Percentiles rank a stretch among this genome's conserved stretches.
phyloP scores from a whole-genome alignment of 2,113 vertebrate genomes.

The Myotis brandtii region DNA sequence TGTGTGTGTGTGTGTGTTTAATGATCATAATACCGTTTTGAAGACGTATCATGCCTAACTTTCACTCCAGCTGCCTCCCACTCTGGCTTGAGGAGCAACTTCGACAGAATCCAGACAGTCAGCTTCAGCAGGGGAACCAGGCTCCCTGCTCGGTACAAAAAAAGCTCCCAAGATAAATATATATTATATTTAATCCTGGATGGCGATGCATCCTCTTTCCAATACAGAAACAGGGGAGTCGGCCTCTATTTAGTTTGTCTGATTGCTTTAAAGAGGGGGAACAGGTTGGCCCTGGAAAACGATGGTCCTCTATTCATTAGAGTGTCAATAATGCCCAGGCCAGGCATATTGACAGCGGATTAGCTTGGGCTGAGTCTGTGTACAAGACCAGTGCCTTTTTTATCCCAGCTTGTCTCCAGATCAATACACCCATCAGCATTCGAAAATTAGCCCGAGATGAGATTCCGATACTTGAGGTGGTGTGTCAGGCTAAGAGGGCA shows the following conservation, averaged over 20 bases:
- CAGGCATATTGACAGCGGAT: conserved; percentile 85
- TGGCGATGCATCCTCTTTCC: conserved; percentile 69
- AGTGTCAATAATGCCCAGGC: conserved; percentile 84
- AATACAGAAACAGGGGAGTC: conserved; percentile 74
- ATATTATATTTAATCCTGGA: conserved; percentile 32
- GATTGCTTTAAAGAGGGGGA: conserved; percentile 73
- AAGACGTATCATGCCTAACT: neutral
- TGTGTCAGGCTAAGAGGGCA: conserved; percentile 82
- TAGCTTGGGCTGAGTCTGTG: conserved; percentile 85
- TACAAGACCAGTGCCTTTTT: conserved; percentile 86
- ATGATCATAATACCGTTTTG: neutral
- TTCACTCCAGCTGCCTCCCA: neutral
- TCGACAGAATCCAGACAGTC: conserved; percentile 73
- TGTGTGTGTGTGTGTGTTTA: neutral
- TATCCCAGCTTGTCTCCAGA: conserved; percentile 88
- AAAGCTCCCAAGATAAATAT: conserved; percentile 84
- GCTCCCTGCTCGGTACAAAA: conserved; percentile 77
- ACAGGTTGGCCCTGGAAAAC: conserved; percentile 64
- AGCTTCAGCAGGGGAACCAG: conserved; percentile 77
- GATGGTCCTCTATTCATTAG: conserved; percentile 85
- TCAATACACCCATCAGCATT: conserved; percentile 89
- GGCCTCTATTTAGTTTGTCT: conserved; percentile 76
- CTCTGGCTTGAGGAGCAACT: conserved; percentile 61
- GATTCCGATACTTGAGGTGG: conserved; percentile 85
- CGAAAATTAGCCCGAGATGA: conserved; percentile 88